Evolutionary conservation across 2,113 vertebrate species (phyloP), one percentile per base, ranked within the genome.

Genomic region (Menura novaehollandiae): DNA sequence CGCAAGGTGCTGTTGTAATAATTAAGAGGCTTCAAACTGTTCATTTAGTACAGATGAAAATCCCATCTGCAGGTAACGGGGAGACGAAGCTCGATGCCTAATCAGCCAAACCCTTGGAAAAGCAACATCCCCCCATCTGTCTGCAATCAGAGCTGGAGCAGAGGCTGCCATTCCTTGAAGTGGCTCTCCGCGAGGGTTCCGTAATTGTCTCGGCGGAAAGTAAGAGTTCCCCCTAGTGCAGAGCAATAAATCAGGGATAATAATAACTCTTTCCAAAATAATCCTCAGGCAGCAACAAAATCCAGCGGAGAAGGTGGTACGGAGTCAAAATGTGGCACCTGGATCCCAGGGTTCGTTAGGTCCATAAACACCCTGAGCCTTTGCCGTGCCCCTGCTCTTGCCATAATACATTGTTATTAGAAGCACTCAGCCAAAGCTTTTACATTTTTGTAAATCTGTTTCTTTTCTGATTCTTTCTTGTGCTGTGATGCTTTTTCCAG

Each of bases 241-340:
- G 96, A 78, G 24, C 71, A 89, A 97, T 97, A 98, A 97, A 98
- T 97, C 98, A 97, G 5, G 35, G 97, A 97, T 98, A 97, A 98
- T 98, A 98, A 98, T 97, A 98, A 97, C 96, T 97, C 96, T 96
- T 97, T 97, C 97, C 97, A 96, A 98, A 98, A 98, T 97, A 98
- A 98, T 98, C 98, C 97, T 97, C 91, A 71, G 93, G 97, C 96
- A 97, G 97, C 95, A 96, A 93, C 73, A 89, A 97, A 97, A 97
- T 91, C 97, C 97, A 98, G 94, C 7, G 3, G 96, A 96, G 98
- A 96, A 97, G 96, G 97, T 95, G 95, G 95, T 89, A 24, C 17
- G 2, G 96, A 97, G 96, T 94, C 97, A 97, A 96, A 98, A 96
- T 0, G 22, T 51, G 93, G 91, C 91, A 92, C 95, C 97, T 96